Conservation (phyloP, 2,888 invertebrate species). For the Idaea aversata region DNA sequence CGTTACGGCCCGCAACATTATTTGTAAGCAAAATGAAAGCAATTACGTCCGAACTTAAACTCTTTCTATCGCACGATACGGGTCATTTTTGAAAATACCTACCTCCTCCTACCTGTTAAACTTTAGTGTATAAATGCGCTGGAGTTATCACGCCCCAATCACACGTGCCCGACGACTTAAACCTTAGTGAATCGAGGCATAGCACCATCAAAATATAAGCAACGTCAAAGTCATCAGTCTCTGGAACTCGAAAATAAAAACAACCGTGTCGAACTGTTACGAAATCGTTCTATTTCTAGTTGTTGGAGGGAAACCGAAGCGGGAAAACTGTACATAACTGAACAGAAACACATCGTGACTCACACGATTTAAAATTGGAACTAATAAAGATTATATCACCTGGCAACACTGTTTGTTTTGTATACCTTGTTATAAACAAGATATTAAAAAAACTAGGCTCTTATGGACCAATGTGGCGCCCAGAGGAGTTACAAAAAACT, state of each 20-base stretch:
- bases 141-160: too few species aligned
- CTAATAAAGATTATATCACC: constrained; percentile 52
- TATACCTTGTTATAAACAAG: constrained; percentile 20
- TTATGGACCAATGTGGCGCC: too few species aligned
- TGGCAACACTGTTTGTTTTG: constrained; percentile 47
- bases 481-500: too few species aligned
- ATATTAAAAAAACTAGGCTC: constrained; percentile 7
- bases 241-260: constrained; percentile 19
- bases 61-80: too few species aligned
- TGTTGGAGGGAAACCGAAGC: constrained; percentile 54
- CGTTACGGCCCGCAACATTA: too few species aligned
- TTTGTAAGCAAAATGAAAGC: too few species aligned
- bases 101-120: too few species aligned
- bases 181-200: too few species aligned
- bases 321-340: constrained; percentile 40
- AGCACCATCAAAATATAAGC: not conserved
- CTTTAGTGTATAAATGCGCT: too few species aligned
- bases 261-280: constrained; percentile 39
- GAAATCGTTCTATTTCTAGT: constrained; percentile 61
- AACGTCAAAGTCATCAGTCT: not conserved
- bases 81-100: too few species aligned
- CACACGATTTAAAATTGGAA: constrained; percentile 45
- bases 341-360: constrained; percentile 50
- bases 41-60: too few species aligned
- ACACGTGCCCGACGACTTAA: too few species aligned